A percentile compares a stretch with the other conserved stretches of the same genome.
Evolutionary conservation across 2,797 vertebrate genomes (phyloP).

Genomic region (Alectoris magna): DNA sequence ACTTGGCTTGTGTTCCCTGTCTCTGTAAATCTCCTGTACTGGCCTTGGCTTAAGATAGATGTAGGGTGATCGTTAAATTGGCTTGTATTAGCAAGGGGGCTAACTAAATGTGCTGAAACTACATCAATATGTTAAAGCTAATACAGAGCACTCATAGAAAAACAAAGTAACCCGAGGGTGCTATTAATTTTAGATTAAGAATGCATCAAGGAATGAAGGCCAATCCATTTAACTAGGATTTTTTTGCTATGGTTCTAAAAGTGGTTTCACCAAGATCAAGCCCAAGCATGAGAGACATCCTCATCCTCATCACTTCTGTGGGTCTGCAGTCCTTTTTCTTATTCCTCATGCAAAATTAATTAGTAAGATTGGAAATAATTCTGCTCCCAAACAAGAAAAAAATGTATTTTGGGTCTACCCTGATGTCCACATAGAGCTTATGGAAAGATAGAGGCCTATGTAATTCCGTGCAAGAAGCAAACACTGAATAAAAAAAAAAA

Average conservation of each 20-base stretch:
- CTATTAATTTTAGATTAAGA: conserved; percentile 72
- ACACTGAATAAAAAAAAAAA: neutral
- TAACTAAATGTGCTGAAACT: neutral
- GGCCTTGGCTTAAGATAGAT: neutral
- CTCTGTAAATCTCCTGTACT: neutral
- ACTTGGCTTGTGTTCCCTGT: neutral
- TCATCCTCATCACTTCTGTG: neutral
- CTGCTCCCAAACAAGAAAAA: neutral
- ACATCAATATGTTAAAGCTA: conserved; percentile 18
- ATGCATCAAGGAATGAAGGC: conserved; percentile 16
- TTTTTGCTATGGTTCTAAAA: conserved; percentile 61
- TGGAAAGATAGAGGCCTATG: neutral
- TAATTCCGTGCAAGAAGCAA: neutral
- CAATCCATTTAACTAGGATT: conserved; percentile 62
- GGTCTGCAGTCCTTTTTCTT: neutral
- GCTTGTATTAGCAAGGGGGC: neutral
- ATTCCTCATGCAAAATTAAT: conserved; percentile 38
- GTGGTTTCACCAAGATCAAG: conserved; percentile 56
- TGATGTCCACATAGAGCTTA: neutral
- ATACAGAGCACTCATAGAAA: conserved; percentile 38
- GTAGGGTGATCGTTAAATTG: neutral
- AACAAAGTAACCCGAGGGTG: conserved; percentile 50
- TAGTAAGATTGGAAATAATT: conserved; percentile 14
- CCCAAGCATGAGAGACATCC: conserved; percentile 38
- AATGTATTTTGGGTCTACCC: neutral